Percentiles rank a stretch among this genome's conserved stretches.
phyloP scores from a whole-genome alignment of 2,797 vertebrate genomes.

The Sciurus carolinensis region DNA sequence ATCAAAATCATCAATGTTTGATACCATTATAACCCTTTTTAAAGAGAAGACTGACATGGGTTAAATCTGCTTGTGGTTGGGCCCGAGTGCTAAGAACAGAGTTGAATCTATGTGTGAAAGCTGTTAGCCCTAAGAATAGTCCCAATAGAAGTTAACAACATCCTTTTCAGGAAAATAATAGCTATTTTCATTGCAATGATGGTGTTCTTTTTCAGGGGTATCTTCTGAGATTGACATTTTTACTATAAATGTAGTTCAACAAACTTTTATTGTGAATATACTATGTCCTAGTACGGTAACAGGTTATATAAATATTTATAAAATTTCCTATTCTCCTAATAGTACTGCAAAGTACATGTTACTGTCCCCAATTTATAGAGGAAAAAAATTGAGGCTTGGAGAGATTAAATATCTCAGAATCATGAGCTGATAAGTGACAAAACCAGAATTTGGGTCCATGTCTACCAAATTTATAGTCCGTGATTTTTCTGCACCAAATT shows the following conservation, averaged over 20 bases:
- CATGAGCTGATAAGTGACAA: conserved; percentile 43
- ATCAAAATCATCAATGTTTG: conserved; percentile 74
- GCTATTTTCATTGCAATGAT: conserved; percentile 74
- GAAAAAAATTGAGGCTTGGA: conserved; percentile 38
- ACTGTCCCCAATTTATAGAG: conserved; percentile 50
- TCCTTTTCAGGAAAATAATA: conserved; percentile 79
- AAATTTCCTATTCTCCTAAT: conserved; percentile 57
- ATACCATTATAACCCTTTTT: conserved; percentile 70
- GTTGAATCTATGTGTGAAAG: conserved; percentile 73
- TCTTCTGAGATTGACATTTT: conserved; percentile 70
- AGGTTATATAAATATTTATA: conserved; percentile 60
- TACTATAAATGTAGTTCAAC: conserved; percentile 53
- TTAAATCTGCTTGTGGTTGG: conserved; percentile 67
- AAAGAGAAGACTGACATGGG: conserved; percentile 69
- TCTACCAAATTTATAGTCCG: conserved; percentile 62
- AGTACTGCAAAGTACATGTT: conserved; percentile 16
- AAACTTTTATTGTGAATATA: conserved; percentile 77
- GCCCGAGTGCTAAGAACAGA: conserved; percentile 66
- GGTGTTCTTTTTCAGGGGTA: conserved; percentile 67
- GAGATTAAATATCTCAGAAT: conserved; percentile 60
- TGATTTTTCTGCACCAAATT: conserved; percentile 5
- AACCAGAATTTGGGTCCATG: conserved; percentile 59
- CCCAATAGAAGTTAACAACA: conserved; percentile 69
- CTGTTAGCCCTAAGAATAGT: conserved; percentile 70
- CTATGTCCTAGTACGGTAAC: conserved; percentile 48